Evolutionary conservation across 2,797 vertebrate species (phyloP), one percentile per base, ranked within the genome.

Genomic region (Leptatherina wallacei): DNA sequence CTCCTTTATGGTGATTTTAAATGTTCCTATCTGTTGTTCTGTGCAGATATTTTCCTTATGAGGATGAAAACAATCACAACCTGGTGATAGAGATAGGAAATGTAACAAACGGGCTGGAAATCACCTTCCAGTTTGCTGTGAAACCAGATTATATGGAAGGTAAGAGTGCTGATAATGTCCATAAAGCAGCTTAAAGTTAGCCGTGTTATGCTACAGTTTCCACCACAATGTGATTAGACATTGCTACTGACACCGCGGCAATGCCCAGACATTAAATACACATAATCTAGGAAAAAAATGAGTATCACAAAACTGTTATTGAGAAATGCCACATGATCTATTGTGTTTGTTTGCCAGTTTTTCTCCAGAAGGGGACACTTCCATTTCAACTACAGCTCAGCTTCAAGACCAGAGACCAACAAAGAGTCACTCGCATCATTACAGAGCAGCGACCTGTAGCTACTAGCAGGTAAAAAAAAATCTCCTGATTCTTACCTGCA

Each of bases 81-180:
- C 67, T 95, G 55, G 78, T 94, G 38, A 91, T 66, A 61, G 82
- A 90, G 18, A 91, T 95, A 0, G 95, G 95, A 6, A 95, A 95
- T 12, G 93, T 95, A 33, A 94, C 92, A 24, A 91, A 71, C 0
- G 93, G 88, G 6, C 40, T 89, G 14, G 92, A 95, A 82, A 69
- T 95, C 73, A 95, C 94, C 4, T 85, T 93, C 59, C 90, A 95
- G 85, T 95, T 95, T 69, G 91, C 91, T 42, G 89, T 95, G 12
- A 95, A 88, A 87, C 84, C 89, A 33, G 89, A 92, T 30, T 89
- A 80, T 12, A 78, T 73, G 58, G 82, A 91, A 6, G 82, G 94
- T 95, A 82, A 84, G 63, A n/a, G 4, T 22, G 20, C 47, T 55
- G 22, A 35, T 18, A 10, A 24, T 5, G 12, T 18, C 10, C 3